Evolutionary conservation across 2,888 invertebrate genomes (phyloP), one percentile per base, ranked within the genome.

Genomic region (Toxonevra muliebris): DNA sequence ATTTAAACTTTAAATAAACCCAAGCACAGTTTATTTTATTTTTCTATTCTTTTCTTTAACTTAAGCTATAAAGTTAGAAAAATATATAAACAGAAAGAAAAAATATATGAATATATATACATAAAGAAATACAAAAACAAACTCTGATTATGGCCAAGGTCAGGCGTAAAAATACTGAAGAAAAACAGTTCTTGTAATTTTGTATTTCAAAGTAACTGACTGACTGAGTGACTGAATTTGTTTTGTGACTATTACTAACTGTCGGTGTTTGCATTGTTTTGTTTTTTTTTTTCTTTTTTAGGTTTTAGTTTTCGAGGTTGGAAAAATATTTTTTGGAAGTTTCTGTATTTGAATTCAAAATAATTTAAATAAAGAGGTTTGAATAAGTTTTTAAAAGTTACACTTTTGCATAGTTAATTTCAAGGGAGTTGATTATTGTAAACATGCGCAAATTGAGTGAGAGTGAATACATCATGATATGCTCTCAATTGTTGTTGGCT

Each of bases 111-210:
- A 30, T 4, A 74, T 76, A 69, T 70, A 66, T 70, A 73, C 10
- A 50, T 40, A 42, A 17, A 59, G 42, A 13, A 59, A 43, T n/a
- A 43, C 5, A 17, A 59, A 54, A n/a, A 20, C 11, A 15, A 58
- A 43, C 19, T n/a, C 11, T 43, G 42, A 78, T 76, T 74, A 75
- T 78, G 77, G 76, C 73, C 79, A 79, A 78, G 77, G 79, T 78
- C 76, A 73, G 58, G 70, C 69, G 77, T 77, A 30, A 30, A 30
- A 30, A 30, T 30, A 30, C 30, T 30, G 30, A 30, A 4, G 7
- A n/a, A 74, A 78, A 48, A 77, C 77, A 78, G 79, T 79, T 78
- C 77, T 78, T 78, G 77, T 78, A 77, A 79, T 75, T 78, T 74
- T 73, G 48, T 15, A 15, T 15, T n/a, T 12, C 48, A n/a, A 30